These are phyloP conservation scores for Tetramorium parvispinum DNA, from an alignment of 1,140 invertebrate genomes.

Conservation along the genomic window DNA sequence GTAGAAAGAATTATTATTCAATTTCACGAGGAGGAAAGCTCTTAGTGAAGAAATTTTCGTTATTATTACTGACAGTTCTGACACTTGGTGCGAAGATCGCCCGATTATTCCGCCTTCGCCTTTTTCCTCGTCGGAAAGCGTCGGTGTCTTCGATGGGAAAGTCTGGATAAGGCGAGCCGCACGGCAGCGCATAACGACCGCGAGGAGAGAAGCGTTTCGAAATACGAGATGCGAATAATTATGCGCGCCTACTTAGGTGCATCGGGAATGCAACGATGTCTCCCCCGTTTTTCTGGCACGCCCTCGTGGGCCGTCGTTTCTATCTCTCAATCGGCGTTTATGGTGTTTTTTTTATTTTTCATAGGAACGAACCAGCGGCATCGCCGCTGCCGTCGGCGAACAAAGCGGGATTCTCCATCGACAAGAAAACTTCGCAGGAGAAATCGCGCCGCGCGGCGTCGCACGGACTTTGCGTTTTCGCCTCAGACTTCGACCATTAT, in stretches of 20 bases:
- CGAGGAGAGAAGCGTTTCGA: conserved; percentile 66
- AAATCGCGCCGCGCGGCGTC: conserved; percentile 19
- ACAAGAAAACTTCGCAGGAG: conserved; percentile 28
- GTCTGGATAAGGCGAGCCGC: conserved; percentile 49
- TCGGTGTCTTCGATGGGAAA: conserved; percentile 55
- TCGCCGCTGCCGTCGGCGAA: neutral
- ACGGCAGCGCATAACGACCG: conserved; percentile 50
- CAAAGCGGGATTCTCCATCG: conserved; percentile 28
- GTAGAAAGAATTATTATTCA: neutral
- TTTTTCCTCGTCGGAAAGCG: conserved; percentile 42
- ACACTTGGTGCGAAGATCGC: neutral
- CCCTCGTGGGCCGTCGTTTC: conserved; percentile 40
- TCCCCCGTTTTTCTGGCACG: conserved; percentile 71
- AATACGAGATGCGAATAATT: conserved; percentile 76
- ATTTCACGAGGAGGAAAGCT: neutral
- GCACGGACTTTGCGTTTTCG: neutral
- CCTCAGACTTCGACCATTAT: neutral
- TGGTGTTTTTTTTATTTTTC: conserved; percentile 10
- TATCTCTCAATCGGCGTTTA: conserved; percentile 65
- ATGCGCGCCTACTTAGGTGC: conserved; percentile 74
- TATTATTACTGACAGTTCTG: neutral
- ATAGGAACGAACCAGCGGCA: neutral
- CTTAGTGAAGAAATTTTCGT: neutral
- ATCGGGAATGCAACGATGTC: conserved; percentile 70
- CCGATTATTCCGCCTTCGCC: conserved; percentile 39